Percentiles rank a stretch among this genome's conserved stretches.
Evolutionary conservation across 92 coral and sea anemone genomes (phyloP).

Genomic region (Bergia sp.): DNA sequence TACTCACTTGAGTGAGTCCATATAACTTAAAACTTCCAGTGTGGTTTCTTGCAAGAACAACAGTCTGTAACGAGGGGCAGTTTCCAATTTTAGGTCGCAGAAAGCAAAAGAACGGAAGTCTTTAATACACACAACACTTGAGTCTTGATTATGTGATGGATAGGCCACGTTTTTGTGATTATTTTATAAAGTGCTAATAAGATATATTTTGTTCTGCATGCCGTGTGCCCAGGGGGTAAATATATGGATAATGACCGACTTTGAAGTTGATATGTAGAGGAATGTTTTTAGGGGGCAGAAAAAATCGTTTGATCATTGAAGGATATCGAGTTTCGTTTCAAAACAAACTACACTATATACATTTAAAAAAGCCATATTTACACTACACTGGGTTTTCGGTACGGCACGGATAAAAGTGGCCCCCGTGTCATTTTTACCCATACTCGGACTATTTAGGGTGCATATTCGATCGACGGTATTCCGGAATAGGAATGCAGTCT

Average conservation of each 20-base stretch:
- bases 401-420: too few relatives aligned
- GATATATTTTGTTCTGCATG: background rate
- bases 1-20: too few relatives aligned
- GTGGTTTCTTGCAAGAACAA: background rate
- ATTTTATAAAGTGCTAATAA: constrained; percentile 34
- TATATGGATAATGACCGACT: background rate
- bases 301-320: background rate
- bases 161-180: constrained; percentile 28
- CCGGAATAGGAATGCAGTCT: too few relatives aligned
- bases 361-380: too few relatives aligned
- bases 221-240: background rate
- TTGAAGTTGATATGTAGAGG: background rate
- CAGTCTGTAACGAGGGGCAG: background rate
- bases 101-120: background rate
- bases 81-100: background rate
- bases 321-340: background rate
- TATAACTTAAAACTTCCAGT: background rate
- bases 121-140: background rate
- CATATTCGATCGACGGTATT: too few relatives aligned
- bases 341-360: background rate
- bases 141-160: background rate
- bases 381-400: too few relatives aligned
- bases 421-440: too few relatives aligned
- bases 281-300: background rate
- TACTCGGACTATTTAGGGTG: too few relatives aligned